These are phyloP conservation scores for Stictocephala bisonia DNA, from an alignment of 2,888 invertebrate species.

Conservation along the genomic window DNA sequence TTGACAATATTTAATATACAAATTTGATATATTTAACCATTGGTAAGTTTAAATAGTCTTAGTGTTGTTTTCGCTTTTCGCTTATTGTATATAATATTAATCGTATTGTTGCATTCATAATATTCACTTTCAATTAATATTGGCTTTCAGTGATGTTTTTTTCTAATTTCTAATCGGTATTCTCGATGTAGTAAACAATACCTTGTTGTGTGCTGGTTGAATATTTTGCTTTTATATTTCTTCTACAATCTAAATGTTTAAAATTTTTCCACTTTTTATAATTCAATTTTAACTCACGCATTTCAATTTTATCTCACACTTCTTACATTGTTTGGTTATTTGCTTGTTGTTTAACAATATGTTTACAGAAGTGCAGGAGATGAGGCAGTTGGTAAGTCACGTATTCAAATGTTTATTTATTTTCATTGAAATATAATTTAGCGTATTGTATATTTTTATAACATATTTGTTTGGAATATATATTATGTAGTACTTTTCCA, in stretches of 20 bases:
- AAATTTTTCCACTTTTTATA: conserved; percentile 15
- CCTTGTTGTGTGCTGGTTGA: conserved; percentile 25
- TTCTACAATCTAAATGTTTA: conserved; percentile 9
- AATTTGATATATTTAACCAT: conserved; percentile 15
- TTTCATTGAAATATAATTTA: too few species aligned
- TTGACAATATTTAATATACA: conserved; percentile 7
- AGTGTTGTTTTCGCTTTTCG: conserved; percentile 41
- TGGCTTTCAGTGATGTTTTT: conserved; percentile 18
- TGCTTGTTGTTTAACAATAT: conserved; percentile 1
- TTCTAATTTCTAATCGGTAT: conserved; percentile 6
- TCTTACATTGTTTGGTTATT: conserved; percentile 31
- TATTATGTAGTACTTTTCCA: too few species aligned
- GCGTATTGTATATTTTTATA: too few species aligned
- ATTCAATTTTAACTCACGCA: conserved; percentile 13
- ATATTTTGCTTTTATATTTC: conserved; percentile 19
- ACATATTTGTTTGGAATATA: too few species aligned
- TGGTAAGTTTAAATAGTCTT: conserved; percentile 39
- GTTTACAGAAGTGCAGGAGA: too few species aligned
- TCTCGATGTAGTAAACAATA: conserved; percentile 37
- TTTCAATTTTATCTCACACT: conserved; percentile 31
- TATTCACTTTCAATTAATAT: conserved; percentile 28
- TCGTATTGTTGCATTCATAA: conserved; percentile 28
- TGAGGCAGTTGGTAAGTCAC: too few species aligned
- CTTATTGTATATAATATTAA: conserved; percentile 36
- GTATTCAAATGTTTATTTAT: too few species aligned